Base-by-base conservation (phyloP, 2,113 vertebrate species). In the Turdus rufiventris region DNA sequence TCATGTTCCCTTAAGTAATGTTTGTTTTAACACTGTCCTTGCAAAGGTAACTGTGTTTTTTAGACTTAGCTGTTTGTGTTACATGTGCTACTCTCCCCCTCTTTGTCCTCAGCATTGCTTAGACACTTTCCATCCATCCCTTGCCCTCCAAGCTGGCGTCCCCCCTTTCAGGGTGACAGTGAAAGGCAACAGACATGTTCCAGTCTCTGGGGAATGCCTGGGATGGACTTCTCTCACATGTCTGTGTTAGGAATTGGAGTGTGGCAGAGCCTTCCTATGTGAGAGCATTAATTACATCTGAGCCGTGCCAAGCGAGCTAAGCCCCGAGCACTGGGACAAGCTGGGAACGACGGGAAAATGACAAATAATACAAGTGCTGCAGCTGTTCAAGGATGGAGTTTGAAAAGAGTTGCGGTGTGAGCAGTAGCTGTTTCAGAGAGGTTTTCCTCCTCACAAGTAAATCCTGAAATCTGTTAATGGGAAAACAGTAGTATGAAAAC, bases 41-140 rank as follows among this genome's bases (percentile, higher is more conserved):
- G 60, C 71, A 68, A 50, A 89, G 33, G 12, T 87, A 62, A 53
- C 6, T 34, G 33, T 94, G 45, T 10, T 57, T 74, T 85, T 84
- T 42, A 89, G 68, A 58, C 38, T 91, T 78, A 95, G 62, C 47
- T 28, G 26, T 65, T 89, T 60, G 34, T 94, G 77, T 94, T 94
- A 38, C 16, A 6, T 72, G 88, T 91, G 40, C 34, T 90, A 3
- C 24, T 73, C 42, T 60, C 19, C 53, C 28, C 19, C 26, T 87
- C 25, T 57, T 77, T 81, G 70, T 89, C 61, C 73, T 85, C 4
- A 6, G 28, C 7, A 3, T 91, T 60, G 33, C 77, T 91, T 66
- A 71, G 34, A 42, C 1, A 4, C 36, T 86, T 89, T 50, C 26
- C 25, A 57, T 85, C 42, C 25, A 42, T 74, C 61, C 57, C 18